phyloP scores from a whole-genome alignment of 2,113 vertebrate genomes.

The Pantherophis guttatus region DNA sequence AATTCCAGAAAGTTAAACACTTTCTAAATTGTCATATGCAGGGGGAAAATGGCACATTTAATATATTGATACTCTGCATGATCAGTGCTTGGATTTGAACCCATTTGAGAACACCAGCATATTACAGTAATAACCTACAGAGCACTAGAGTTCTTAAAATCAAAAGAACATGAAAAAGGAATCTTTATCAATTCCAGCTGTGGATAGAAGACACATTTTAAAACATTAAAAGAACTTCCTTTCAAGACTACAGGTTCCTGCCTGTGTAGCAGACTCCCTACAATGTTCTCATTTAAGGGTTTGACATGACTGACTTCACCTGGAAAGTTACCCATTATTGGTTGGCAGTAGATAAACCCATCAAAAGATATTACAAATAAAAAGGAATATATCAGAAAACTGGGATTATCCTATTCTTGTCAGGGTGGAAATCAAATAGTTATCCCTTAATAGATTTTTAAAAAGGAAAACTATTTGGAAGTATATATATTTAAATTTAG shows the following conservation, averaged over 20 bases:
- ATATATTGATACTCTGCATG: conserved; percentile 17
- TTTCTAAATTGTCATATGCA: neutral
- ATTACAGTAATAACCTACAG: conserved; percentile 23
- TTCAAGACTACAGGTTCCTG: conserved; percentile 28
- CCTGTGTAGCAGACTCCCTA: conserved; percentile 35
- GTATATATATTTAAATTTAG: conserved; percentile 45
- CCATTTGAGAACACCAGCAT: conserved; percentile 25
- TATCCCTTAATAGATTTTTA: conserved; percentile 45
- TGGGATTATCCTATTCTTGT: conserved; percentile 61
- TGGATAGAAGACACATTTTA: conserved; percentile 34
- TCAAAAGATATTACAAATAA: conserved; percentile 61
- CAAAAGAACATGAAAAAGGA: conserved; percentile 50
- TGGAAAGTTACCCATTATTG: conserved; percentile 56
- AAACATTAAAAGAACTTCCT: conserved; percentile 41
- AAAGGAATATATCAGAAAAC: conserved; percentile 60
- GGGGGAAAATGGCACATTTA: neutral
- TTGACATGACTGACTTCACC: conserved; percentile 48
- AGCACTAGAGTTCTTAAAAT: conserved; percentile 35
- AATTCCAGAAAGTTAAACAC: neutral
- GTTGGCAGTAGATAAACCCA: conserved; percentile 59
- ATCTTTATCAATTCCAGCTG: conserved; percentile 19
- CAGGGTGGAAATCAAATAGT: conserved; percentile 51
- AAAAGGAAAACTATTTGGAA: conserved; percentile 48
- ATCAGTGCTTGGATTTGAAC: conserved; percentile 19
- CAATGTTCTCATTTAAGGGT: conserved; percentile 40